Percentiles rank a stretch among this genome's conserved stretches.
These are phyloP conservation scores for Pyrgilauda ruficollis DNA, from an alignment of 2,113 vertebrate genomes.

Conservation along the genomic window DNA sequence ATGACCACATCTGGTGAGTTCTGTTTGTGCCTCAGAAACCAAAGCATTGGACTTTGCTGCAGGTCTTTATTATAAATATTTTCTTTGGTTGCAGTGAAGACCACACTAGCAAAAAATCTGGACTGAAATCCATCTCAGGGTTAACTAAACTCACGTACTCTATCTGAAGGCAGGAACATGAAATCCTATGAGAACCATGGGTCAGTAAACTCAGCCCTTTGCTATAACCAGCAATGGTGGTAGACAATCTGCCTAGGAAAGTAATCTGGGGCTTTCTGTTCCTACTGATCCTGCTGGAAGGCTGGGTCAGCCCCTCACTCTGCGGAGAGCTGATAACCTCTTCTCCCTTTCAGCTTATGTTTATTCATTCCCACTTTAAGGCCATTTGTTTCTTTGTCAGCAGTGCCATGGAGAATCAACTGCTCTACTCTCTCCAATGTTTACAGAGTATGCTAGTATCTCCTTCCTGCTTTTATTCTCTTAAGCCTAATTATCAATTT, in stretches of 20 bases:
- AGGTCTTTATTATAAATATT: constrained; percentile 42
- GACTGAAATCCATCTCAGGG: background rate
- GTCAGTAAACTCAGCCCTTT: background rate
- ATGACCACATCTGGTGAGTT: background rate
- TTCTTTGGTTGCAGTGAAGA: constrained; percentile 37
- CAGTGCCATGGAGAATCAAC: background rate
- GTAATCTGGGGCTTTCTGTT: background rate
- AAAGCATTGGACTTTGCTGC: constrained; percentile 12
- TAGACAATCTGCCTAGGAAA: background rate
- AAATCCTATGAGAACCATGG: background rate
- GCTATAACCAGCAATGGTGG: background rate
- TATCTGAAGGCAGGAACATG: background rate
- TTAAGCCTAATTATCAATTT: background rate
- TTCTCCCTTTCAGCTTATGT: background rate
- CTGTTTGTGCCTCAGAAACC: constrained; percentile 34
- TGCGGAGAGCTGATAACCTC: background rate
- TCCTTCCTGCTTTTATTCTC: background rate
- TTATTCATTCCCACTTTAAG: background rate
- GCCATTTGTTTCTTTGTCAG: background rate
- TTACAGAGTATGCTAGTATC: background rate
- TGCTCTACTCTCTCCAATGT: background rate
- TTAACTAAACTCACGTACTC: constrained; percentile 4
- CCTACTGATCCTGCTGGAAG: background rate
- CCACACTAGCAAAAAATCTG: constrained; percentile 1
- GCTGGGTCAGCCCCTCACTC: background rate